Evolutionary conservation across 2,113 vertebrate species (phyloP), one percentile per base, ranked within the genome.

Genomic region (Syrrhaptes paradoxus): DNA sequence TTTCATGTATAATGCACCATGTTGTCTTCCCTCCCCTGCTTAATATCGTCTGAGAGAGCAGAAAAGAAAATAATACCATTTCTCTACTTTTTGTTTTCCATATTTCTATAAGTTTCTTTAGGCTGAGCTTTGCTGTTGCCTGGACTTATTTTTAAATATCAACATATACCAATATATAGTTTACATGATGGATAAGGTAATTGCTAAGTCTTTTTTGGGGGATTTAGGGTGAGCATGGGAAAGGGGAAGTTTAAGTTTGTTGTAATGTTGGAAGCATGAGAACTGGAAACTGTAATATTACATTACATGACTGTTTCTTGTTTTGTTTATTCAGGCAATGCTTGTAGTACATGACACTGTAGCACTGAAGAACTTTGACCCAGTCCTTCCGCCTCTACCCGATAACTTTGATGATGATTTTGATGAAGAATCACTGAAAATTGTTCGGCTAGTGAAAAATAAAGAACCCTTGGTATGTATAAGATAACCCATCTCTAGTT

Each of bases 401-500:
- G 98, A 99, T 11, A 98, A 99, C 54, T 93, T 99, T 9, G 98
- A 98, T 1, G 98, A 99, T 41, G 99, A 99, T 89, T 98, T 99
- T 84, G 98, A 99, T 61, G 99, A 99, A 84, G 99, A 99, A 94
- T 99, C 99, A 0, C 99, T 99, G 77, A 99, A 99, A 98, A 99
- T 99, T 7, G 99, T 99, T 45, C 99, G 99, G 4, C 97, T 99
- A 89, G 99, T 99, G 86, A 99, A 99, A 96, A 99, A 99, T 96
- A 99, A 99, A 96, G 99, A 99, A 79, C 99, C 99, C 3, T 93
- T 99, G 98, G 99, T 99, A 97, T 66, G 97, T 97, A 65, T 24
- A 49, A 67, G 32, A 73, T 59, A 61, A 65, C 13, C 13, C 5
- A 9, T 48, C 32, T 61, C 28, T 54, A 32, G 36, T 51, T 18